Conservation (phyloP, 2,113 vertebrate genomes). For the Colaptes auratus region DNA sequence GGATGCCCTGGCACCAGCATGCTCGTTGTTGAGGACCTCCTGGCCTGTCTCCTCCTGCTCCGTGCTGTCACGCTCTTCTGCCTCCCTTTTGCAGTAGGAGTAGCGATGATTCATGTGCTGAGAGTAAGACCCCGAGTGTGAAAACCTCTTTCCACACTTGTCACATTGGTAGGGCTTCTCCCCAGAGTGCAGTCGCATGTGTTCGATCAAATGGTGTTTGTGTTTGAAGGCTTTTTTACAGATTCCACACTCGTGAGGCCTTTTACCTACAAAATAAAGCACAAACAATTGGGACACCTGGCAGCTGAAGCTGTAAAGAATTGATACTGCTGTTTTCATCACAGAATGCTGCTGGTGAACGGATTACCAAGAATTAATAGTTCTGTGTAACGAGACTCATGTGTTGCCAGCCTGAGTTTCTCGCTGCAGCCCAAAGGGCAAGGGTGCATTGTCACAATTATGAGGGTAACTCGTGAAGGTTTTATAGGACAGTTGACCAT, state of each 20-base stretch:
- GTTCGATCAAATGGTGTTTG: slow-evolving; percentile 99
- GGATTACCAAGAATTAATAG: neutral
- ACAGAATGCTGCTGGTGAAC: neutral
- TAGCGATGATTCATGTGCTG: slow-evolving; percentile 99
- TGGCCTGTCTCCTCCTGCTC: slow-evolving; percentile 72
- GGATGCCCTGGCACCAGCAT: slow-evolving; percentile 62
- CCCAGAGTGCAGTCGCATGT: slow-evolving; percentile 96
- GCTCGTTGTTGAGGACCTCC: slow-evolving; percentile 59
- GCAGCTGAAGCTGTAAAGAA: neutral
- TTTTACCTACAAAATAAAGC: slow-evolving; percentile 84
- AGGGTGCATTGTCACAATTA: neutral
- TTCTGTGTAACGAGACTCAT: neutral
- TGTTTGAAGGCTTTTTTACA: slow-evolving; percentile 99
- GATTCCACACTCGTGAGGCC: slow-evolving; percentile 97
- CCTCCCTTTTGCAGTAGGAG: slow-evolving; percentile 97
- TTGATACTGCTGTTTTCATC: neutral
- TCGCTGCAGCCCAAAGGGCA: neutral
- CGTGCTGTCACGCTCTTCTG: slow-evolving; percentile 78
- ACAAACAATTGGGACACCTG: neutral
- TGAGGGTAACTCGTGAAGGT: neutral
- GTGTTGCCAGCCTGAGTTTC: neutral
- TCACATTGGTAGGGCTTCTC: slow-evolving; percentile 99
- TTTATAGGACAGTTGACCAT: neutral
- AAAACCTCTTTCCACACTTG: slow-evolving; percentile 98
- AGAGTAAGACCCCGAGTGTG: slow-evolving; percentile 98